Evolutionary conservation across 2,888 invertebrate species (phyloP), one percentile per base, ranked within the genome.

Genomic region (Alviniconcha strummeri): DNA sequence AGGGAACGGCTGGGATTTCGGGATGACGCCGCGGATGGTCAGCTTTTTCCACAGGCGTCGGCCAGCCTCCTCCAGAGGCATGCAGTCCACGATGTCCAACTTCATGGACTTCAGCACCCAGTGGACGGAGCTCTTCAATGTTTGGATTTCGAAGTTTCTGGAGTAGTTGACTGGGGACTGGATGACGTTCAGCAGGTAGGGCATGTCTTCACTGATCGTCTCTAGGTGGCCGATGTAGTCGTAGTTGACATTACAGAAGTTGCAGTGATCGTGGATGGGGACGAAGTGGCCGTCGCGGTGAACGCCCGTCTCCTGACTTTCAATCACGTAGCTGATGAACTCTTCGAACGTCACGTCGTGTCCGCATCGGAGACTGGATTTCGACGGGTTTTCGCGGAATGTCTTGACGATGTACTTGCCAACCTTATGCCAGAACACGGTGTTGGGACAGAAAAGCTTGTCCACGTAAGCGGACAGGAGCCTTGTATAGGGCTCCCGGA

Each of bases 141-240:
- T 77, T 56, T 72, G 74, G 13, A 76, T 55, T 19, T 81, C 72
- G 9, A 76, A 79, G 52, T 36, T 69, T 0, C 57, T 19, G 11
- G 57, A 76, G 64, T 71, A 60, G 77, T 67, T 74, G 11, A 75
- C n/a, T 6, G 81, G 67, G 55, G 81, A 69, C 36, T 83, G 69
- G 5, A 84, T 76, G 17, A 57, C 36, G 52, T 79, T 72, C 11
- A 86, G 77, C 17, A 84, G 60, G 55, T 67, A 83, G 6, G 56
- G 17, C 74, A 85, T 75, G 67, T 91, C 91, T 17, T 90, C 89
- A 84, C 84, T 84, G 69, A 90, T 87, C 2, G 90, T 89, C 84
- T 91, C 91, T 60, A 90, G 84, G 81, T 90, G 89, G 9, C 90
- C 91, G 4, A 90, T 85, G 69, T 89, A 89, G 52, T 89, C 89